A percentile compares a stretch with the other conserved stretches of the same genome.
Conservation (phyloP, 2,888 invertebrate genomes). For the Bellardia pandia region DNA sequence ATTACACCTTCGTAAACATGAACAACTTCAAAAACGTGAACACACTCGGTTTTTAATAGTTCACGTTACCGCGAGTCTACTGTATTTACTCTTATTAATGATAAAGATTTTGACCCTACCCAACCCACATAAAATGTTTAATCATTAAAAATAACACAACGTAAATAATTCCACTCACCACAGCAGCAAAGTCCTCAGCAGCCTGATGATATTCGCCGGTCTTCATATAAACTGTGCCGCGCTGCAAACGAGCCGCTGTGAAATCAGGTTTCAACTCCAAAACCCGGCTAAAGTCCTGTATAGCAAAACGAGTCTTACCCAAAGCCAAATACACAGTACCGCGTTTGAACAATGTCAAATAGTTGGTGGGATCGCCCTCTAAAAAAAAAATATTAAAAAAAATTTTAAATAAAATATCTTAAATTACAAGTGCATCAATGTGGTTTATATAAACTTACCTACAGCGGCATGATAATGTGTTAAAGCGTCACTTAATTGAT, state of each 20-base stretch:
- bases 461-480: constrained; percentile 99
- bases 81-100: background rate
- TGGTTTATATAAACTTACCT: constrained; percentile 86
- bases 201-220: constrained; percentile 93
- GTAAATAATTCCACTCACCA: constrained; percentile 87
- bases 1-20: too few species aligned
- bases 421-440: background rate
- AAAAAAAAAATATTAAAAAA: constrained; percentile 25
- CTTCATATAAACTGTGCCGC: constrained; percentile 95
- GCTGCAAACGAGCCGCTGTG: constrained; percentile 92
- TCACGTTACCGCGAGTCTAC: too few species aligned
- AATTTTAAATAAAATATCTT: background rate
- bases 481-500: constrained; percentile 97
- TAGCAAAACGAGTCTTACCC: constrained; percentile 97
- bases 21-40: too few species aligned
- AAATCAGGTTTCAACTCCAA: constrained; percentile 98
- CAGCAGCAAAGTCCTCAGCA: constrained; percentile 91
- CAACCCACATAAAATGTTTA: background rate
- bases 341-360: constrained; percentile 97
- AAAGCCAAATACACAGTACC: constrained; percentile 98
- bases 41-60: too few species aligned
- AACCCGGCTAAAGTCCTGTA: constrained; percentile 96
- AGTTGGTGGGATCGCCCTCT: constrained; percentile 98
- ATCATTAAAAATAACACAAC: background rate
- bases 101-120: background rate